phyloP scores from a whole-genome alignment of 2,113 vertebrate species.

The Gavia stellata region DNA sequence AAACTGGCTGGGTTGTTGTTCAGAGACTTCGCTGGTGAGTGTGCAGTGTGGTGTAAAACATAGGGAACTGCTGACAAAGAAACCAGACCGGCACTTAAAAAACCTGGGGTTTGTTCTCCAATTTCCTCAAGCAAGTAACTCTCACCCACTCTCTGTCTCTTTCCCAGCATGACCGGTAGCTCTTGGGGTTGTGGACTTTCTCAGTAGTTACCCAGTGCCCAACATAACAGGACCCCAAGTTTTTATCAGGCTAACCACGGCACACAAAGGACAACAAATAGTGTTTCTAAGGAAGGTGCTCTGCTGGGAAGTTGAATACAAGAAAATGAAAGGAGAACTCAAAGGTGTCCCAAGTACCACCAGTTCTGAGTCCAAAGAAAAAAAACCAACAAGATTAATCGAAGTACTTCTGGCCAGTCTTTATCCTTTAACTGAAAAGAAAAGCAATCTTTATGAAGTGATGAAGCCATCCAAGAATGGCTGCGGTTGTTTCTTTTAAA shows the following conservation, averaged over 20 bases:
- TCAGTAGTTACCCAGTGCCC: not conserved
- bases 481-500: slow-evolving; percentile 1
- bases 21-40: not conserved
- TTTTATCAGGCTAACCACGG: not conserved
- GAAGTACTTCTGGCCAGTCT: not conserved
- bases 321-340: not conserved
- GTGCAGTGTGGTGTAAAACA: not conserved
- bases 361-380: not conserved
- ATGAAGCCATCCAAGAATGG: not conserved
- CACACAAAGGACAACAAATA: not conserved
- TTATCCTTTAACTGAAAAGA: not conserved
- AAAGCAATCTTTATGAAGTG: not conserved
- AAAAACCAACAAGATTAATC: not conserved
- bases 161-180: not conserved
- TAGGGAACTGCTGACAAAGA: not conserved
- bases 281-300: not conserved
- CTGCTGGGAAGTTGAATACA: not conserved
- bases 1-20: not conserved
- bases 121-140: not conserved
- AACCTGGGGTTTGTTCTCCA: not conserved
- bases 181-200: not conserved
- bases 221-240: not conserved
- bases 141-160: not conserved
- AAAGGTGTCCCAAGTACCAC: not conserved
- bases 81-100: not conserved